Percentiles rank a stretch among this genome's conserved stretches.
phyloP scores from a whole-genome alignment of 2,888 invertebrate species.

The Embidobia sp. region DNA sequence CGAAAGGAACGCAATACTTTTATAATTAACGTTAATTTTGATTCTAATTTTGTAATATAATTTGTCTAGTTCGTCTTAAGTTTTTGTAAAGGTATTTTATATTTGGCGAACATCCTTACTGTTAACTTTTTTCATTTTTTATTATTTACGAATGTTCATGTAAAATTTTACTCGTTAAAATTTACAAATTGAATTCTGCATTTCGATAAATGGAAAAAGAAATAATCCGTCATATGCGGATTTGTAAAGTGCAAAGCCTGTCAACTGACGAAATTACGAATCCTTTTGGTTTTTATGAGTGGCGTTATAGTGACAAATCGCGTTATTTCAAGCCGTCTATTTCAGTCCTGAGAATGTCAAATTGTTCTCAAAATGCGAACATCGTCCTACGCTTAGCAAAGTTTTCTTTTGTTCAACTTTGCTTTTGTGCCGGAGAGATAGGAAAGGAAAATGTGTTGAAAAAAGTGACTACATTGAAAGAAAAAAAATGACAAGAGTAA shows the following conservation, averaged over 20 bases:
- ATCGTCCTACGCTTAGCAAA: slow-evolving; percentile 1
- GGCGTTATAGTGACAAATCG: slow-evolving; percentile 6
- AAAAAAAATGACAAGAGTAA: neutral
- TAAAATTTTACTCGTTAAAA: no score
- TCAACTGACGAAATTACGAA: slow-evolving; percentile 1
- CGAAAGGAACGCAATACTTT: no score
- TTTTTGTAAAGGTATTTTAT: no score
- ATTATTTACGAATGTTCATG: no score
- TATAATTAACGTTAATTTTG: no score
- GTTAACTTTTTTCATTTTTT: no score
- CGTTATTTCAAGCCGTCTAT: neutral
- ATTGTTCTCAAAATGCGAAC: slow-evolving; percentile 7
- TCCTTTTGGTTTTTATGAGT: neutral
- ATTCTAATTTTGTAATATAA: no score
- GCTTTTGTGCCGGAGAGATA: slow-evolving; percentile 2
- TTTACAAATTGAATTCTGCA: neutral
- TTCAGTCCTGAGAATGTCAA: neutral
- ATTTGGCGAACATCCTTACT: no score
- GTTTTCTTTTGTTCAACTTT: neutral
- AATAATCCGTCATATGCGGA: no score
- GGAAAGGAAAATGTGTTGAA: neutral
- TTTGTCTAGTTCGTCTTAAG: no score
- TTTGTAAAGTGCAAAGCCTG: neutral
- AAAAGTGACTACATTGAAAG: no score
- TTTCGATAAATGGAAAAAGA: no score